Base-by-base conservation (phyloP, 2,888 invertebrate species). In the Oscheius sp. region DNA sequence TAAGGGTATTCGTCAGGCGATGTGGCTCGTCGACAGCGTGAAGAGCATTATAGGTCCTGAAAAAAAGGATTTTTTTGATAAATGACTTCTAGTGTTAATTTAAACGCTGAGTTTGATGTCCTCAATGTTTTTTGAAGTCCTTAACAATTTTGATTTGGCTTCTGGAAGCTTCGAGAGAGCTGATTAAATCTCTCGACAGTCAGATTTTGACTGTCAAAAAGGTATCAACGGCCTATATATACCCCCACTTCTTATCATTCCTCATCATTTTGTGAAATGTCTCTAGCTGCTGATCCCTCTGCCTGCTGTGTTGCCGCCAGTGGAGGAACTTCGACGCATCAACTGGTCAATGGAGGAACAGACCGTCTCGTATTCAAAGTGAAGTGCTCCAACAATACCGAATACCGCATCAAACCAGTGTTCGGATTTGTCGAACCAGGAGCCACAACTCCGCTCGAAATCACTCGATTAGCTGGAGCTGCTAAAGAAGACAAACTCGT, bases 381-480 rank as follows among this genome's bases (percentile, higher is more conserved):
- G 8, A 64, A 51, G 41, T 20, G 36, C 41, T 38, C 38, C 26
- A 64, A 64, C 38, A 64, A 64, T 51, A 51, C 33, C 45, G 64
- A 64, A 9, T 73, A 73, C 26, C 68, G 73, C 38, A 54, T 73
- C 36, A 73, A 74, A 66, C 73, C 73, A 45, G 73, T 73, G 44
- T 73, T 65, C 64, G 73, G 73, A 36, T 73, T 73, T 26, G 73
- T 74, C 12, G 73, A 74, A 41, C 69, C 73, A 28, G 73, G 73
- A 6, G 65, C 51, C 33, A 24, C 73, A 5, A 44, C 72, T 12
- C 50, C 54, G 14, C 24, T 73, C 30, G 69, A 67, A 12, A 44
- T 73, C 47, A 74, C 73, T 26, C 72, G 73, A 20, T 33, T 30
- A 26, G 70, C 68, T 30, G 67, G 67, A 2, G 67, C 38, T 6